Evolutionary conservation across 2,797 vertebrate species (phyloP).

Genomic region (Hippoglossus hippoglossus): DNA sequence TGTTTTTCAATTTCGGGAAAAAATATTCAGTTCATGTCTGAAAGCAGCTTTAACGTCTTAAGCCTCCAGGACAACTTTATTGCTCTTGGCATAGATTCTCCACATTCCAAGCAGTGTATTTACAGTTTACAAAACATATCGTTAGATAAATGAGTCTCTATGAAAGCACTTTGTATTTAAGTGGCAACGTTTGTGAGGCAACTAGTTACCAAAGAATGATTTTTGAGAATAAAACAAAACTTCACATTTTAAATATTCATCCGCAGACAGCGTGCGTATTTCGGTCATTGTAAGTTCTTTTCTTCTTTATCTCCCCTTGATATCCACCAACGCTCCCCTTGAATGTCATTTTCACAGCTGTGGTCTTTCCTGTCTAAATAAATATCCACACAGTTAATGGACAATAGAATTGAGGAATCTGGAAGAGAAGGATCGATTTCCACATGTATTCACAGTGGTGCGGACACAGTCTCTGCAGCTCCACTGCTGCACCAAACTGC

Average conservation of each 20-base stretch:
- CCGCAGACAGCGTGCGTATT: neutral
- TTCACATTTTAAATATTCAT: no score
- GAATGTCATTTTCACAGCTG: no score
- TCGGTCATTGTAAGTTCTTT: neutral
- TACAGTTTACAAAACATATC: neutral
- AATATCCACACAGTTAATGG: no score
- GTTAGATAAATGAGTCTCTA: neutral
- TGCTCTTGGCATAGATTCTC: neutral
- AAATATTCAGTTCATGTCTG: no score
- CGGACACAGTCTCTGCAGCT: constrained; percentile 27
- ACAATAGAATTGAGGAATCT: no score
- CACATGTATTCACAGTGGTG: neutral
- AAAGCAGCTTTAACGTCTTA: neutral
- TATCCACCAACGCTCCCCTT: neutral
- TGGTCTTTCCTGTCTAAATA: no score
- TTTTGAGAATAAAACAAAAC: neutral
- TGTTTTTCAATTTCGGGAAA: no score
- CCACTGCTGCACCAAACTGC: constrained; percentile 26
- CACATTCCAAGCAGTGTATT: neutral
- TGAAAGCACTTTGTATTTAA: neutral
- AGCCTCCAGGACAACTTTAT: neutral
- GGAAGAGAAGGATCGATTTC: no score
- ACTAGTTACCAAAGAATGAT: neutral
- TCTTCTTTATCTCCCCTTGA: neutral
- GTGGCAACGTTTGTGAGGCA: neutral